Evolutionary conservation across 2,113 vertebrate species (phyloP), one percentile per base, ranked within the genome.

Genomic region (Tretioscincus oriximinensis): DNA sequence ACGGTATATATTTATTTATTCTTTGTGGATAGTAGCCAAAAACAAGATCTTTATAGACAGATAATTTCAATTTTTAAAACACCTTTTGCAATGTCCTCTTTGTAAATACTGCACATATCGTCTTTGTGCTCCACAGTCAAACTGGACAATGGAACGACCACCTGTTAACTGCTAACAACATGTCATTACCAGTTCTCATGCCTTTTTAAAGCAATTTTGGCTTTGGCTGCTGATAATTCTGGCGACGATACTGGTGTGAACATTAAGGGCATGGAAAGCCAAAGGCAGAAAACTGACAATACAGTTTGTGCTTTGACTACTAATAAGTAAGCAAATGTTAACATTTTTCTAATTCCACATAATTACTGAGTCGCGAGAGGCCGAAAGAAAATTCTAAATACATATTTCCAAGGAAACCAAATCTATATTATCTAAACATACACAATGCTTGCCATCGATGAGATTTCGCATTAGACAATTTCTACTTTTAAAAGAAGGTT

Each of bases 91-190:
- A 89, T 91, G 88, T 80, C 76, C 85, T 93, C 85, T 81, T 72
- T 84, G 87, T 84, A 92, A 92, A 93, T 87, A 93, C 85, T 90
- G 87, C 86, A 89, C 94, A 91, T 91, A 92, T 92, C 88, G 89
- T 94, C 90, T 87, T 87, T 93, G 92, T 92, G 94, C 92, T 93
- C 82, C 85, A 83, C 88, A 93, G 92, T 92, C 88, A 95, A 95
- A 95, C 93, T 95, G 94, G 93, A 96, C 95, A 95, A 95, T 93
- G 93, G 95, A 93, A 94, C 93, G 93, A 95, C 95, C 95, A 96
- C 95, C 95, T 96, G 95, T 96, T 96, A 95, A 95, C 91, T 94
- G 92, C 92, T 95, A 96, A 95, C 95, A 95, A 96, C 95, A 93
- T 94, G 93, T 93, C 93, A 94, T 92, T 90, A 92, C 90, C 90